phyloP scores from a whole-genome alignment of 1,140 invertebrate species.

The Augochlora pura region DNA sequence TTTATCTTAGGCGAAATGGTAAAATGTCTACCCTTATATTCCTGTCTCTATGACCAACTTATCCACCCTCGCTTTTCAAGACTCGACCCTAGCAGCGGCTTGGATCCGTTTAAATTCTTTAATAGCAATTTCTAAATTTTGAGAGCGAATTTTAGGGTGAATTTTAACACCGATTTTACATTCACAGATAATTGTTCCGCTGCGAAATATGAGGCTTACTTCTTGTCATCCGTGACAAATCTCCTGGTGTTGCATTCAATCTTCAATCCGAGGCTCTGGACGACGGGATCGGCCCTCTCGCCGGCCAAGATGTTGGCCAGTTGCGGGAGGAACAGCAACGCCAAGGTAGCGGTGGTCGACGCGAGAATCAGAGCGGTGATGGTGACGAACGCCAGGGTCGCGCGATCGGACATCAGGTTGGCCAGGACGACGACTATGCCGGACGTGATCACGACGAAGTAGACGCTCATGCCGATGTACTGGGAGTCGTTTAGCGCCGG shows the following conservation, averaged over 20 bases:
- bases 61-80: no score
- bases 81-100: no score
- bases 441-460: slow-evolving; percentile 94
- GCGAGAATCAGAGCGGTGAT: slow-evolving; percentile 91
- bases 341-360: slow-evolving; percentile 92
- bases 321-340: slow-evolving; percentile 93
- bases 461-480: slow-evolving; percentile 96
- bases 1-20: no score
- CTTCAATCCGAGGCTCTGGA: slow-evolving; percentile 92
- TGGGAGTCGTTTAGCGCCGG: slow-evolving; percentile 98
- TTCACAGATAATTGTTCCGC: no score
- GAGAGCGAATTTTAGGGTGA: no score
- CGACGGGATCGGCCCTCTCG: slow-evolving; percentile 88
- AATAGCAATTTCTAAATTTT: no score
- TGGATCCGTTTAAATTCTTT: no score
- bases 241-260: slow-evolving; percentile 93
- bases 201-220: slow-evolving; percentile 66
- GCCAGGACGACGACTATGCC: slow-evolving; percentile 91
- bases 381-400: slow-evolving; percentile 91
- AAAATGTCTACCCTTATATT: no score
- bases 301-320: slow-evolving; percentile 84
- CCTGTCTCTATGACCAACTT: no score
- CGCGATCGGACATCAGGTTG: slow-evolving; percentile 91
- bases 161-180: no score
- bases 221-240: slow-evolving; percentile 86